Percentiles rank a stretch among this genome's conserved stretches.
Evolutionary conservation across 2,797 vertebrate genomes (phyloP).

Genomic region (Semaprochilodus insignis): DNA sequence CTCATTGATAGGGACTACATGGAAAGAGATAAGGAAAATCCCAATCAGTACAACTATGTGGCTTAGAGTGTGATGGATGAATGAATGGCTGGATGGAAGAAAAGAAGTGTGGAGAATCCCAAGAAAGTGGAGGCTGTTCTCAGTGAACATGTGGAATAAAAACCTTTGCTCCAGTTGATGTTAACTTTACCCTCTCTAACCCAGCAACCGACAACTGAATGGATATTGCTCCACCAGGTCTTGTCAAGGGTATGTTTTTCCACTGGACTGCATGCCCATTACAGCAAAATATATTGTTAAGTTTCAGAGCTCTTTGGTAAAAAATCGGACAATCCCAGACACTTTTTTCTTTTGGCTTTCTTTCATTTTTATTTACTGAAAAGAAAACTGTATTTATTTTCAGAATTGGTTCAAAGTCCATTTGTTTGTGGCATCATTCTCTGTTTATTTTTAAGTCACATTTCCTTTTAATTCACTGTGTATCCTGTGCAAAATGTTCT

Average conservation of each 20-base stretch:
- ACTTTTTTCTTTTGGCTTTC: slow-evolving; percentile 34
- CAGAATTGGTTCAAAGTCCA: slow-evolving; percentile 75
- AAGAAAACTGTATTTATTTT: slow-evolving; percentile 83
- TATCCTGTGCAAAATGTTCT: slow-evolving; percentile 70
- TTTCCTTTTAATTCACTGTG: slow-evolving; percentile 66
- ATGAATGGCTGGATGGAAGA: slow-evolving; percentile 31
- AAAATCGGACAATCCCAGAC: slow-evolving; percentile 68
- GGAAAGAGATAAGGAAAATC: slow-evolving; percentile 99
- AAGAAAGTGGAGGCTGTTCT: slow-evolving; percentile 61
- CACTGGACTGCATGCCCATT: slow-evolving; percentile 91
- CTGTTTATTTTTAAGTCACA: slow-evolving; percentile 68
- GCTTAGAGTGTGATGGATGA: slow-evolving; percentile 80
- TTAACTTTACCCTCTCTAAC: slow-evolving; percentile 86
- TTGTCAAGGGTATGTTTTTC: slow-evolving; percentile 85
- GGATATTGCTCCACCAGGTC: slow-evolving; percentile 84
- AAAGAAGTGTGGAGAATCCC: slow-evolving; percentile 38
- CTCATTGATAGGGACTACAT: slow-evolving; percentile 99
- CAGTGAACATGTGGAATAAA: slow-evolving; percentile 80
- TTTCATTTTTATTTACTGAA: slow-evolving; percentile 49
- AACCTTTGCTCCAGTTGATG: slow-evolving; percentile 87
- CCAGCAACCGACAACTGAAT: slow-evolving; percentile 88
- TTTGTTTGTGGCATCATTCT: slow-evolving; percentile 68
- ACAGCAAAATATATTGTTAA: slow-evolving; percentile 89
- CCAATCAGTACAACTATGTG: slow-evolving; percentile 99
- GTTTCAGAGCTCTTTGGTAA: slow-evolving; percentile 88